These are phyloP conservation scores for Diplodus puntazzo DNA, from an alignment of 2,797 vertebrate genomes.

Conservation along the genomic window DNA sequence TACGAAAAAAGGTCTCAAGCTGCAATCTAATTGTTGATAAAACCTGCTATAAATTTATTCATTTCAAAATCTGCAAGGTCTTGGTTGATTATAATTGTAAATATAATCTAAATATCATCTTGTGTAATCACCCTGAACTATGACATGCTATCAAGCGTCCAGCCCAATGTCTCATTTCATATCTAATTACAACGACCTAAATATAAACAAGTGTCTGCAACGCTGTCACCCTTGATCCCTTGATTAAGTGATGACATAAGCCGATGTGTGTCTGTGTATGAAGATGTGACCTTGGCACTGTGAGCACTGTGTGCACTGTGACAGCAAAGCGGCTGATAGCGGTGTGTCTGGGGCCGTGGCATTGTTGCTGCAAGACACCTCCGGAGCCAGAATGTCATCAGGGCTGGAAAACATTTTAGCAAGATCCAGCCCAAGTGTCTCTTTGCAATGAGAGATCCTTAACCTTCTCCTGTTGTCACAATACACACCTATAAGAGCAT, in stretches of 20 bases:
- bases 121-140: slow-evolving; percentile 3
- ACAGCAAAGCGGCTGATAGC: slow-evolving; percentile 50
- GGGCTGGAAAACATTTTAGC: slow-evolving; percentile 19
- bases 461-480: slow-evolving; percentile 31
- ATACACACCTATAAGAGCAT: slow-evolving; percentile 16
- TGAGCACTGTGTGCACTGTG: slow-evolving; percentile 39
- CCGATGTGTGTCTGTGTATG: slow-evolving; percentile 31
- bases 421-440: slow-evolving; percentile 12
- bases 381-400: slow-evolving; percentile 44
- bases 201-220: slow-evolving; percentile 50
- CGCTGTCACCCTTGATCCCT: slow-evolving; percentile 62
- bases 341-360: slow-evolving; percentile 8
- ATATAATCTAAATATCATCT: neutral
- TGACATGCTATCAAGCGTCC: neutral
- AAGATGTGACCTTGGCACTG: slow-evolving; percentile 72
- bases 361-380: slow-evolving; percentile 37
- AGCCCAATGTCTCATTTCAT: slow-evolving; percentile 38
- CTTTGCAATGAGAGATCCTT: slow-evolving; percentile 3
- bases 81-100: neutral
- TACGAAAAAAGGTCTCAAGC: neutral
- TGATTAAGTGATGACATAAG: slow-evolving; percentile 68
- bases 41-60: neutral
- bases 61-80: neutral
- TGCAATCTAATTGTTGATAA: fast-evolving
- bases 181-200: slow-evolving; percentile 34